A percentile compares a stretch with the other conserved stretches of the same genome.
Conservation (phyloP, 2,797 vertebrate species). For the Micromesistius poutassou region DNA sequence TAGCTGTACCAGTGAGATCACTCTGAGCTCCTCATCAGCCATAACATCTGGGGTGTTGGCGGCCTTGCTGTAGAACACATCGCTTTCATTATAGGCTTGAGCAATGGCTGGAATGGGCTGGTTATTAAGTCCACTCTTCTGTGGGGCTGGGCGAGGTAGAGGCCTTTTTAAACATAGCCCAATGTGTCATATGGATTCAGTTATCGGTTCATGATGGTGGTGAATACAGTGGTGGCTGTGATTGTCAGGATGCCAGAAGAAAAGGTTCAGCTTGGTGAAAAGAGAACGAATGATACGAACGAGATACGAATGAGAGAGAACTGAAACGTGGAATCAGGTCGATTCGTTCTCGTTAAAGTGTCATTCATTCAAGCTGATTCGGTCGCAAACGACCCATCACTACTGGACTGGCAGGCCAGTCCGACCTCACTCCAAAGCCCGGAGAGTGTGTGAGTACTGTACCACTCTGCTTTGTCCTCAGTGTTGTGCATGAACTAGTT, state of each 20-base stretch:
- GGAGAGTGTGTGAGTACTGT: too few relatives aligned
- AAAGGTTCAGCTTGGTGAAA: not conserved
- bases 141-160: too few relatives aligned
- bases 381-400: too few relatives aligned
- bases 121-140: not conserved
- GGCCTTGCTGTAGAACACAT: not conserved
- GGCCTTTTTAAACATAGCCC: not conserved
- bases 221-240: not conserved
- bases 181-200: not conserved
- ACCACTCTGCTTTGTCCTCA: too few relatives aligned
- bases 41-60: not conserved
- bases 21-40: not conserved
- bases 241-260: not conserved
- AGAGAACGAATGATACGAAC: too few relatives aligned
- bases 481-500: too few relatives aligned
- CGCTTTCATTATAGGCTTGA: not conserved
- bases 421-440: not conserved
- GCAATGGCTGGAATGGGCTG: not conserved
- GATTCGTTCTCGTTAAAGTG: too few relatives aligned
- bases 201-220: not conserved
- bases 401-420: not conserved
- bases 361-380: too few relatives aligned
- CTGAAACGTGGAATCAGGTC: too few relatives aligned
- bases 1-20: not conserved
- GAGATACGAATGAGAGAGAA: too few relatives aligned